phyloP scores from a whole-genome alignment of 2,888 invertebrate genomes.

The Hyles lineata region DNA sequence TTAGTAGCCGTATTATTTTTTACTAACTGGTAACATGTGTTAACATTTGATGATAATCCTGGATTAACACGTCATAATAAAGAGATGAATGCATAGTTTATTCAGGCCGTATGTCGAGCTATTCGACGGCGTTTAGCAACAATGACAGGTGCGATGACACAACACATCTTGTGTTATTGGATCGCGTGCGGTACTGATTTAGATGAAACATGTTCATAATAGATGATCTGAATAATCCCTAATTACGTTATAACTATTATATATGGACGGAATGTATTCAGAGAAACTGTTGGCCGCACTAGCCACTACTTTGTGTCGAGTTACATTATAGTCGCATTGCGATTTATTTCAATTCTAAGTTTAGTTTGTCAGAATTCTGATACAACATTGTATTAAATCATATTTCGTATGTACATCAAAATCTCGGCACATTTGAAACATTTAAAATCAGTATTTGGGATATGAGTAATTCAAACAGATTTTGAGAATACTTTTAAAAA shows the following conservation, averaged over 20 bases:
- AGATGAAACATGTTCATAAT: not conserved
- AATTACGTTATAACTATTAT: not conserved
- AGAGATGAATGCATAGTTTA: slow-evolving; percentile 82
- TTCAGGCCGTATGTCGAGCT: slow-evolving; percentile 78
- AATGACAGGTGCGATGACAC: slow-evolving; percentile 77
- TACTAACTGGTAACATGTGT: slow-evolving; percentile 84
- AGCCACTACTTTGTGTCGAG: not conserved
- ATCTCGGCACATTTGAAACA: too few species aligned
- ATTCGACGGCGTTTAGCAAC: slow-evolving; percentile 72
- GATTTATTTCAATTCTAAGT: too few species aligned
- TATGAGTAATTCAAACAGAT: too few species aligned
- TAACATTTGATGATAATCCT: slow-evolving; percentile 84
- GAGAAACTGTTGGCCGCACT: not conserved
- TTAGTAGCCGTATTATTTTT: slow-evolving; percentile 62
- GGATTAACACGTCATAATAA: slow-evolving; percentile 85
- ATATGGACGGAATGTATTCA: not conserved
- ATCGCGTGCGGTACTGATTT: slow-evolving; percentile 11
- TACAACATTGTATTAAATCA: too few species aligned
- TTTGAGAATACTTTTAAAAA: too few species aligned
- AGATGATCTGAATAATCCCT: not conserved
- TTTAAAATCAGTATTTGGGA: too few species aligned
- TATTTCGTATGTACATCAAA: too few species aligned
- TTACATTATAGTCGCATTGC: too few species aligned
- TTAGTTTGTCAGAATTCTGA: too few species aligned
- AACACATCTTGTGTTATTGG: slow-evolving; percentile 56